These are phyloP conservation scores for Gastrophryne carolinensis DNA, from an alignment of 2,797 vertebrate genomes.

Conservation along the genomic window DNA sequence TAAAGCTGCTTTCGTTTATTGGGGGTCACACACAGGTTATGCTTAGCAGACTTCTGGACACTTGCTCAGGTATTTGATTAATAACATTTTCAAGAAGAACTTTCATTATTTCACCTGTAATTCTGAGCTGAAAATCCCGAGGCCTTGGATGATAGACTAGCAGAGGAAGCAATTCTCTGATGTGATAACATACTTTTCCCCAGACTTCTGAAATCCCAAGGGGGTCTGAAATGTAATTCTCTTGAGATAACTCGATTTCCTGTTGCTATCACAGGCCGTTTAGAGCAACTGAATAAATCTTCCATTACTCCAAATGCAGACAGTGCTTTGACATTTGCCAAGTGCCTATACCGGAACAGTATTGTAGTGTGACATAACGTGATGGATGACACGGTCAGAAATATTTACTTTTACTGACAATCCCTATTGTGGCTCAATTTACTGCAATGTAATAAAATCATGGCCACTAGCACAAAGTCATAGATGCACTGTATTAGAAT, in stretches of 20 bases:
- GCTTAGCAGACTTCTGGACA: no score
- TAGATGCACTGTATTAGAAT: background rate
- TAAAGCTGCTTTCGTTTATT: no score
- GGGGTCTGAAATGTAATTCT: background rate
- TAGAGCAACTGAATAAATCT: background rate
- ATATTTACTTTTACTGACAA: conserved; percentile 39
- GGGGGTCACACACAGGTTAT: no score
- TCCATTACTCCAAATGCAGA: background rate
- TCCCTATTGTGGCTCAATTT: conserved; percentile 34
- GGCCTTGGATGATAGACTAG: no score
- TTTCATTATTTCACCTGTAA: no score
- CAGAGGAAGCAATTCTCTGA: no score
- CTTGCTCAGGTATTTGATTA: no score
- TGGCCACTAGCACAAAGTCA: conserved; percentile 10
- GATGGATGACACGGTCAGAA: conserved; percentile 29
- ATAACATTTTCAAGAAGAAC: no score
- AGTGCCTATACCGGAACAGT: conserved; percentile 18
- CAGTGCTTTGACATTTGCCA: conserved; percentile 35
- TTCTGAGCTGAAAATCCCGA: no score
- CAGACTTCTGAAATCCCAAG: background rate
- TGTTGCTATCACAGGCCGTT: conserved; percentile 3
- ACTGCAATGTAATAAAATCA: conserved; percentile 24
- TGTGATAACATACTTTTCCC: background rate
- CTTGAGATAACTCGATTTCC: background rate
- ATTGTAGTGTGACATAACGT: conserved; percentile 22